phyloP scores from a whole-genome alignment of 2,113 vertebrate species.

The Romanogobio albipinnatus region DNA sequence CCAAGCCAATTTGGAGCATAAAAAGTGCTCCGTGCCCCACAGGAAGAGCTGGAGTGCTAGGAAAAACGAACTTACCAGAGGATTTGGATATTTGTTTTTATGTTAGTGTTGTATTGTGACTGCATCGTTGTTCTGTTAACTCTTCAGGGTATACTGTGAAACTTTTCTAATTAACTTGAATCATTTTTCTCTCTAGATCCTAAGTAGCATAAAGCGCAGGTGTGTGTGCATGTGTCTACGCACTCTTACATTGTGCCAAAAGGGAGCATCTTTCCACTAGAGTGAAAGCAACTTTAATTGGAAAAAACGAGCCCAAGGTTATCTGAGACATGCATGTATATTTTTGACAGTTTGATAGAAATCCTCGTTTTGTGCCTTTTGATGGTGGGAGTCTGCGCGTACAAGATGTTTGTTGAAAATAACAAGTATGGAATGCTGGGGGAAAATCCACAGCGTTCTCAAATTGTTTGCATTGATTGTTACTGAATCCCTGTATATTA shows the following conservation, averaged over 20 bases:
- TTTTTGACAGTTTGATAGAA: slow-evolving; percentile 24
- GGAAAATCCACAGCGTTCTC: not conserved
- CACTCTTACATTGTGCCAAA: slow-evolving; percentile 5
- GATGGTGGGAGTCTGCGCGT: not conserved
- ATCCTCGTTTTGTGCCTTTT: not conserved
- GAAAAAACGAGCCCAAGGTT: slow-evolving; percentile 22
- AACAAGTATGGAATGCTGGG: not conserved
- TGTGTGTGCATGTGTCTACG: not conserved
- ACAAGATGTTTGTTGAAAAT: not conserved
- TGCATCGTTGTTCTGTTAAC: not conserved
- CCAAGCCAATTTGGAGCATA: slow-evolving; percentile 29
- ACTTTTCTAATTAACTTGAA: slow-evolving; percentile 23
- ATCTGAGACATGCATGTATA: not conserved
- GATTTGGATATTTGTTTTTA: not conserved
- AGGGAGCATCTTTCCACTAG: slow-evolving; percentile 19
- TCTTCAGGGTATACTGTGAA: not conserved
- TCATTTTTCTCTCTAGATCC: not conserved
- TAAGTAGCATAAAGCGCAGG: slow-evolving; percentile 3
- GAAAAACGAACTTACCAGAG: not conserved
- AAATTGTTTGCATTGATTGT: not conserved
- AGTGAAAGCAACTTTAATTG: slow-evolving; percentile 15
- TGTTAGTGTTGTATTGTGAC: not conserved
- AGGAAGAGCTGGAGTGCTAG: not conserved
- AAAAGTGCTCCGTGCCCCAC: not conserved
- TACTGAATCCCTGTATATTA: not conserved